A percentile compares a stretch with the other conserved stretches of the same genome.
Evolutionary conservation across 2,113 vertebrate genomes (phyloP).

Genomic region (Aegithalos caudatus): DNA sequence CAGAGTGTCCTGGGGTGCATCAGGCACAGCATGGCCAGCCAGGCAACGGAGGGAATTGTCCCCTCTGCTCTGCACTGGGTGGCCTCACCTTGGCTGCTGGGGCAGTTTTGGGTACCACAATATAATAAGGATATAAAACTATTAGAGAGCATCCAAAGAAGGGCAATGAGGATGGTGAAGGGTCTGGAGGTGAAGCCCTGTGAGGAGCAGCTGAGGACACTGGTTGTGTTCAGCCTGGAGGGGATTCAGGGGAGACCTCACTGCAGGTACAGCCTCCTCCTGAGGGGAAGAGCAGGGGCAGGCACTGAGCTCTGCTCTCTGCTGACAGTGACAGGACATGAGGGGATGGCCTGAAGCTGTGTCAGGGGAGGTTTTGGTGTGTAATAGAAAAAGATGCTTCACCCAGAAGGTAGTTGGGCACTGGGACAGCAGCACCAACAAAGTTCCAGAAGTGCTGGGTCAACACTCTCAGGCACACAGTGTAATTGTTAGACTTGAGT

Average conservation of each 20-base stretch:
- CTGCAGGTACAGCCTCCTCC: rapidly evolving
- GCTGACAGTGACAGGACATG: rapidly evolving
- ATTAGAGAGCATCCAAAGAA: background rate
- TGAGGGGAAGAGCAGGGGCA: background rate
- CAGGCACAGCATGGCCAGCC: background rate
- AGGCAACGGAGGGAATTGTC: no score
- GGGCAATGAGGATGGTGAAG: background rate
- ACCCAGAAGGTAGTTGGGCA: background rate
- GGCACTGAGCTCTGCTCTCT: background rate
- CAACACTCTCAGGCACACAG: background rate
- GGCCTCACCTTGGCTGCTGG: rapidly evolving
- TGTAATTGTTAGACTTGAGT: background rate
- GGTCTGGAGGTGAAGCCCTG: rapidly evolving
- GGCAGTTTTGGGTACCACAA: background rate
- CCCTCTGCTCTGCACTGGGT: rapidly evolving
- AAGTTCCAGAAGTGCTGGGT: background rate
- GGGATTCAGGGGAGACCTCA: background rate
- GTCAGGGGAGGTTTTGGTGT: background rate
- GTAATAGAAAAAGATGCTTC: background rate
- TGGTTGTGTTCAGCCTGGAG: background rate
- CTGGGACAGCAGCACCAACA: background rate
- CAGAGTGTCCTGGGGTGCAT: rapidly evolving
- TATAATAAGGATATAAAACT: background rate
- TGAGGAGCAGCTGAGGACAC: background rate
- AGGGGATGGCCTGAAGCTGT: background rate